A percentile compares a stretch with the other conserved stretches of the same genome.
Evolutionary conservation across 2,888 invertebrate species (phyloP).

Genomic region (Chrysina gloriosa): DNA sequence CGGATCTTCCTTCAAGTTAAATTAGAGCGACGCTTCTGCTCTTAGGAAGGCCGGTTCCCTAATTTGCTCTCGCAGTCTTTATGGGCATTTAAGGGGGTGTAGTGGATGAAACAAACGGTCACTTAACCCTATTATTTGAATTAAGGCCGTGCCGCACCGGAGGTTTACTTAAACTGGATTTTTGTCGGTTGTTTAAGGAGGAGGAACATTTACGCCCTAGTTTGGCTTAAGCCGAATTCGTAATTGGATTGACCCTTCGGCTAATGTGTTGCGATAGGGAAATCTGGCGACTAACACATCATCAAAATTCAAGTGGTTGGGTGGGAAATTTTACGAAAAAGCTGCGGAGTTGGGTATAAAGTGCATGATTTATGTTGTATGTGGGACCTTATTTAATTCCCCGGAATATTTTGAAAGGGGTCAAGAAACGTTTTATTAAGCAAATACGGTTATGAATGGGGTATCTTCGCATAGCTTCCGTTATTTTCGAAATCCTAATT

Average conservation of each 20-base stretch:
- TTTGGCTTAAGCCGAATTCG: conserved; percentile 3
- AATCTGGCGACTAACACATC: conserved; percentile 17
- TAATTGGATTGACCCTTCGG: conserved; percentile 18
- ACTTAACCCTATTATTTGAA: conserved; percentile 32
- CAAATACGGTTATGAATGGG: too few species aligned
- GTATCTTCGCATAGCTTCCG: too few species aligned
- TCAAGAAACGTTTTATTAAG: not conserved
- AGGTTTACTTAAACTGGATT: conserved; percentile 15
- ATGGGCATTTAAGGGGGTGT: conserved; percentile 29
- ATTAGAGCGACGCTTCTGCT: conserved; percentile 6
- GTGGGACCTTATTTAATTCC: not conserved
- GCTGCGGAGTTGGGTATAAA: not conserved
- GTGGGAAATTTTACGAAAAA: not conserved
- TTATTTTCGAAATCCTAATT: too few species aligned
- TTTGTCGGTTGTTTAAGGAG: conserved; percentile 20
- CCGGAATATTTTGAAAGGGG: not conserved
- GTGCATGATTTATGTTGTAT: not conserved
- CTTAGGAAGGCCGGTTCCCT: conserved; percentile 5
- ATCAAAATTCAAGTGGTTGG: not conserved
- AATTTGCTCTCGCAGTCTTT: conserved; percentile 17
- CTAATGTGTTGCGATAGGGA: not conserved
- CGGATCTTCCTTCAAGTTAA: conserved; percentile 22
- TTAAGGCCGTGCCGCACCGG: conserved; percentile 5
- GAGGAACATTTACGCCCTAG: not conserved
- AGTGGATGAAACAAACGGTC: conserved; percentile 29